Percentiles rank a stretch among this genome's conserved stretches.
Evolutionary conservation across 2,797 vertebrate species (phyloP).

Genomic region (Coluber constrictor): DNA sequence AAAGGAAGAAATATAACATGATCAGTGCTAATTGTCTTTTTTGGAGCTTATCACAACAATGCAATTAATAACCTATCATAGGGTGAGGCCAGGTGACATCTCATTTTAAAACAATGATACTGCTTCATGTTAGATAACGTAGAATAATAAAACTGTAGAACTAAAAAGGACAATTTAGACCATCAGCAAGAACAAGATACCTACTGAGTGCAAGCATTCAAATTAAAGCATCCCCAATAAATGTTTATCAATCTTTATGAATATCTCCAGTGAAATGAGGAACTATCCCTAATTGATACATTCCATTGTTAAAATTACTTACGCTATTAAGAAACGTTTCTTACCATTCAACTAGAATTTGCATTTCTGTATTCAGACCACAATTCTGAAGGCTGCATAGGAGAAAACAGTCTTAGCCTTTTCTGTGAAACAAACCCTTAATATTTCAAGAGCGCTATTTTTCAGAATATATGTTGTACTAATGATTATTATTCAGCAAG

Average conservation of each 20-base stretch:
- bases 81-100: constrained; percentile 18
- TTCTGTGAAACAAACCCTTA: neutral
- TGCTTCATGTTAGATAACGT: constrained; percentile 19
- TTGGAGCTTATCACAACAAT: constrained; percentile 53
- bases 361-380: neutral
- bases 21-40: constrained; percentile 64
- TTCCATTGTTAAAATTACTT: neutral
- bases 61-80: constrained; percentile 42
- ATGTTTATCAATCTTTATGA: neutral
- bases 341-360: neutral
- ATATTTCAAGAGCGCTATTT: neutral
- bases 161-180: neutral
- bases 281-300: neutral
- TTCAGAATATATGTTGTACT: neutral
- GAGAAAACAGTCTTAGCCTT: neutral
- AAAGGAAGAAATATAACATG: constrained; percentile 45
- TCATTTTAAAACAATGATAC: constrained; percentile 52
- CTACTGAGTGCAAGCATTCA: neutral
- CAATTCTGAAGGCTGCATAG: neutral
- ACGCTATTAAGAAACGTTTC: neutral
- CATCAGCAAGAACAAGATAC: neutral
- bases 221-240: neutral
- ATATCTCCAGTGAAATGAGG: neutral
- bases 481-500: neutral
- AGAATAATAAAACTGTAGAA: neutral